Evolutionary conservation across 2,888 invertebrate species (phyloP).

Genomic region (Cheilosia grossa): DNA sequence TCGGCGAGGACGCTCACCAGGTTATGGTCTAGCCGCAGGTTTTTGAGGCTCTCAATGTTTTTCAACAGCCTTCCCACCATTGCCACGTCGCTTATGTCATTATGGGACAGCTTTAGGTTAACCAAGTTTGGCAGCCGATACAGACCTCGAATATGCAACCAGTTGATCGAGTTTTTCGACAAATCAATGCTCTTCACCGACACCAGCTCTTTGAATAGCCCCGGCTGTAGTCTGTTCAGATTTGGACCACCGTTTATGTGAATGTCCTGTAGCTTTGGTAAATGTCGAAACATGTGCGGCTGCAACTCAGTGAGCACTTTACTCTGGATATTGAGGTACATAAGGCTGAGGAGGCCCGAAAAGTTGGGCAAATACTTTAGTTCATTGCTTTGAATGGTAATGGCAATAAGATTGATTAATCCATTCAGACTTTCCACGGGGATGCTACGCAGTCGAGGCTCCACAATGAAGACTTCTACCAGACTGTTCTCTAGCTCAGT

Average conservation of each 20-base stretch:
- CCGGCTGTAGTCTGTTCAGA: conserved; percentile 88
- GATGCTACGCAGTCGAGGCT: conserved; percentile 90
- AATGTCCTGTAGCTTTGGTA: conserved; percentile 89
- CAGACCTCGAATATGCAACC: conserved; percentile 91
- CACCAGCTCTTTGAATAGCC: conserved; percentile 88
- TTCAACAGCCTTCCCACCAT: conserved; percentile 91
- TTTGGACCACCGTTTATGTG: conserved; percentile 89
- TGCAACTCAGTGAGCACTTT: conserved; percentile 87
- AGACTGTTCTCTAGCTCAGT: conserved; percentile 90
- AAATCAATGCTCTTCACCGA: conserved; percentile 89
- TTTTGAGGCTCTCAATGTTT: conserved; percentile 89
- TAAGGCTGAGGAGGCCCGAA: conserved; percentile 88
- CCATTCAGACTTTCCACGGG: conserved; percentile 91
- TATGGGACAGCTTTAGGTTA: conserved; percentile 88
- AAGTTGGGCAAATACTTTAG: conserved; percentile 90
- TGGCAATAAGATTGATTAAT: conserved; percentile 90
- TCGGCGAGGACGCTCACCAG: conserved; percentile 88
- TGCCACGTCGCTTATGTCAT: conserved; percentile 90
- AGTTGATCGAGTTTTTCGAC: conserved; percentile 89
- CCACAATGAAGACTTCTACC: conserved; percentile 93
- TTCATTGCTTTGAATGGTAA: conserved; percentile 91
- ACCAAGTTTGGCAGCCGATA: conserved; percentile 87
- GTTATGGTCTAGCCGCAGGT: conserved; percentile 89
- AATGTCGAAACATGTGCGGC: conserved; percentile 88
- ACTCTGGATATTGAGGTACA: conserved; percentile 90